A percentile compares a stretch with the other conserved stretches of the same genome.
Evolutionary conservation across 1,140 invertebrate genomes (phyloP).

Genomic region (Cryptotermes secundus): DNA sequence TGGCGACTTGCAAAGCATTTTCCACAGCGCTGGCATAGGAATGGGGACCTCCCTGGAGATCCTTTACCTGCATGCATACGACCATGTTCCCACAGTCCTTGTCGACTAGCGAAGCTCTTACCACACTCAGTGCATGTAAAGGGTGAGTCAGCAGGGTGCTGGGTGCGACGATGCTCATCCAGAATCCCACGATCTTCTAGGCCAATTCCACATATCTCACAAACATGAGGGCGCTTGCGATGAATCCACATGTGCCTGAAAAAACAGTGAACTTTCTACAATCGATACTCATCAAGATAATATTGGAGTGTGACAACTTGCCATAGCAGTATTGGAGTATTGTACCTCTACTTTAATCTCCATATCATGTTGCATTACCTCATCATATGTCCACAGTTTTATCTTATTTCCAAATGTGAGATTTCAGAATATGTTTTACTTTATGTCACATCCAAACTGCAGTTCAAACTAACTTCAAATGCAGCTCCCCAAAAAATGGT

Average conservation of each 20-base stretch:
- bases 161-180: constrained; percentile 49
- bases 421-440: no score
- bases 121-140: constrained; percentile 52
- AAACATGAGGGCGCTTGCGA: constrained; percentile 51
- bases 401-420: no score
- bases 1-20: constrained; percentile 52
- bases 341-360: no score
- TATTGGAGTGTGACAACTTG: no score
- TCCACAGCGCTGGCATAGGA: not conserved
- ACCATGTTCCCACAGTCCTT: constrained; percentile 54
- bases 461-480: no score
- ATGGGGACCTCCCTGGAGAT: not conserved
- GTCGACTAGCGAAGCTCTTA: constrained; percentile 51
- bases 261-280: not conserved
- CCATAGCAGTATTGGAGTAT: no score
- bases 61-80: constrained; percentile 45
- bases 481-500: no score
- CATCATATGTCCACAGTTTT: no score
- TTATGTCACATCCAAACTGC: no score
- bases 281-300: no score
- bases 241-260: constrained; percentile 54
- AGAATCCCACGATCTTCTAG: constrained; percentile 50
- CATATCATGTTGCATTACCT: no score
- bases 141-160: constrained; percentile 50
- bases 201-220: constrained; percentile 50